These are phyloP conservation scores for Pseudomyrmex dendroicus DNA, from an alignment of 1,140 invertebrate genomes.

Conservation along the genomic window DNA sequence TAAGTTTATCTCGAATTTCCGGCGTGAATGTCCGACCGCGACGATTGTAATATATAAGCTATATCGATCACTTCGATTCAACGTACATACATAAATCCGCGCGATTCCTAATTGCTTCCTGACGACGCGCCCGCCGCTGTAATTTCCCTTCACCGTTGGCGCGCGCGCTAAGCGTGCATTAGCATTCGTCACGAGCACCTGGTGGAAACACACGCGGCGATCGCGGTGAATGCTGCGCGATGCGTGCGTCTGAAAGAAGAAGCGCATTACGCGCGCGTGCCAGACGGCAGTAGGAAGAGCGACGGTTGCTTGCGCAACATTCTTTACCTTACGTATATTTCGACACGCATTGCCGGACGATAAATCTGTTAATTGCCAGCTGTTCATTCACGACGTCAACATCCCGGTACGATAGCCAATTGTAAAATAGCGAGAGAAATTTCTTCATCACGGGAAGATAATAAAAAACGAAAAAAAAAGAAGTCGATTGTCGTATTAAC, in stretches of 20 bases:
- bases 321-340: constrained; percentile 37
- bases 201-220: constrained; percentile 29
- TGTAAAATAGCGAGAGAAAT: background rate
- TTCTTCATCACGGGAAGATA: too few relatives aligned
- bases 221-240: constrained; percentile 32
- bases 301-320: constrained; percentile 3
- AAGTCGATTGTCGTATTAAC: too few relatives aligned
- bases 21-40: background rate
- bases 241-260: constrained; percentile 29
- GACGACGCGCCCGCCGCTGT: constrained; percentile 31
- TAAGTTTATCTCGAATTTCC: background rate
- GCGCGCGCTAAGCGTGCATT: constrained; percentile 51
- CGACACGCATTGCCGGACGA: constrained; percentile 42
- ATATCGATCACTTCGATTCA: constrained; percentile 41
- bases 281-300: background rate
- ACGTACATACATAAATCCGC: constrained; percentile 11
- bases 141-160: constrained; percentile 45
- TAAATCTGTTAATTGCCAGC: constrained; percentile 70
- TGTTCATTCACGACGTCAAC: constrained; percentile 55
- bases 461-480: background rate
- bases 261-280: constrained; percentile 61
- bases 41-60: background rate
- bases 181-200: constrained; percentile 62
- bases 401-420: constrained; percentile 21
- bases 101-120: constrained; percentile 22